A percentile compares a stretch with the other conserved stretches of the same genome.
Conservation (phyloP, 2,113 vertebrate species). For the Thermophis baileyi region DNA sequence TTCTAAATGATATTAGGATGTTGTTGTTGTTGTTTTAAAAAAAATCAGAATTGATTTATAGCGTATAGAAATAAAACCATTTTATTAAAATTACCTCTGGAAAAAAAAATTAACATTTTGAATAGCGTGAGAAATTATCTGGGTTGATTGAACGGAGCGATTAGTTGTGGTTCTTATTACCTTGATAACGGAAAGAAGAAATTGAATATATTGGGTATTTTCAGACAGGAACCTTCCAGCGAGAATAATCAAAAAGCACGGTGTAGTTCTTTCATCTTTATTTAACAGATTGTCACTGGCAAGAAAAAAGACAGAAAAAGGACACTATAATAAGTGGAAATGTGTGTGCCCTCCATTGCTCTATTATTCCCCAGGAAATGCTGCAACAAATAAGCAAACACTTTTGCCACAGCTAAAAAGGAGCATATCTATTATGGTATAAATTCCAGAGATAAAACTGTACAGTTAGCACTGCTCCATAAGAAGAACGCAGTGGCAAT, state of each 20-base stretch:
- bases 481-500: not conserved
- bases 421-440: not conserved
- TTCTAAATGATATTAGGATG: not conserved
- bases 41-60: not conserved
- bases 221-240: not conserved
- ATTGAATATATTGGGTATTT: not conserved
- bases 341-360: not conserved
- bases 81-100: conserved; percentile 3
- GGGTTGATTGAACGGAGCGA: not conserved
- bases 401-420: not conserved
- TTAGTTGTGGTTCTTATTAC: conserved; percentile 2
- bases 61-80: not conserved
- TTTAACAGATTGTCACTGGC: not conserved
- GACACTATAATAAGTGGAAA: not conserved
- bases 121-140: not conserved
- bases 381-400: not conserved
- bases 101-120: not conserved
- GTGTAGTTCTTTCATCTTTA: not conserved
- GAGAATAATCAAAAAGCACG: not conserved
- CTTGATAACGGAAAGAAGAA: not conserved
- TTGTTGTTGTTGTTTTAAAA: not conserved
- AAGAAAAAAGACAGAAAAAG: not conserved
- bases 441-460: not conserved
- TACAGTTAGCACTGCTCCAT: not conserved
- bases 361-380: not conserved